Base-by-base conservation (phyloP, 2,888 invertebrate genomes). In the Linyphia triangularis region DNA sequence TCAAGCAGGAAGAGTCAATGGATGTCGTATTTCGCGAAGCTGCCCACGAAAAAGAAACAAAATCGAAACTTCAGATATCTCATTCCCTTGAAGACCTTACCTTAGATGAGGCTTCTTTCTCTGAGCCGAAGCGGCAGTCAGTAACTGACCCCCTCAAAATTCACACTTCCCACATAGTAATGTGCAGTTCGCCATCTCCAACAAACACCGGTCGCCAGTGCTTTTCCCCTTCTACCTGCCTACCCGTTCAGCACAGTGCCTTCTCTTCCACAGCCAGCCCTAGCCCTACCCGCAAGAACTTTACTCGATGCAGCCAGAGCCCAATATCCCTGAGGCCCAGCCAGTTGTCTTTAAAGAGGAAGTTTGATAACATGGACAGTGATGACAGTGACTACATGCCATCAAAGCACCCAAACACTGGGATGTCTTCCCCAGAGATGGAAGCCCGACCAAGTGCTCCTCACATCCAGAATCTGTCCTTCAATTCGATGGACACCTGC, bases 21-120 rank as follows among this genome's bases (percentile, higher is more conserved):
- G 97, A 97, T 92, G 94, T 96, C 22, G 95, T 95, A 91, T 95
- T 95, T 84, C 94, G 98, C 85, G 98, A 98, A 93, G 95, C 96
- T 85, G 97, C 97, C 24, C 98, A 97, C 93, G 98, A 98, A 93
- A 92, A 97, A 78, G 97, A 97, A 93, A 95, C 97, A 78, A 97
- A 97, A 93, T 96, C 96, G 91, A 96, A 97, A 90, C 96, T 98
- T 95, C 97, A 97, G 93, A 97, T 98, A 93, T 98, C 98, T 2
- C 97, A 97, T 93, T 97, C 97, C 6, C 98, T 97, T 95, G 98
- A 98, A 93, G 98, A 98, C 93, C 94, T 98, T 43, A 96, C 96
- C 7, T 93, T 96, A 91, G 88, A 89, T 19, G 88, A 89, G 22
- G 83, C 88, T 13, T 89, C 88, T 51, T 89, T 89, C 30, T 69